Evolutionary conservation across 2,113 vertebrate genomes (phyloP).

Genomic region (Anolis carolinensis): DNA sequence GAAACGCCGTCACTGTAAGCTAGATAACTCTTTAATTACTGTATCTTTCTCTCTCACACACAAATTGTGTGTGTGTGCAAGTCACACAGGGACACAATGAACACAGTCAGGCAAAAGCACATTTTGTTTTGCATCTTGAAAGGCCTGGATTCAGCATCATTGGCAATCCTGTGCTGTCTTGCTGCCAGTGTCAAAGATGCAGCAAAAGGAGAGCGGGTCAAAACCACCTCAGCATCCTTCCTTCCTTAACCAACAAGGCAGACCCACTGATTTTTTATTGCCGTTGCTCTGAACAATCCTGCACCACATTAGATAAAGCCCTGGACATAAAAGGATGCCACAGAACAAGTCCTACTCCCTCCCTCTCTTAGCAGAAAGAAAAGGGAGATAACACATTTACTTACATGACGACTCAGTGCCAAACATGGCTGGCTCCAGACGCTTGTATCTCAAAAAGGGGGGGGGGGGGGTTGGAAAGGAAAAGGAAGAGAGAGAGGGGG

Average conservation of each 20-base stretch:
- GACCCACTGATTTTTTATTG: constrained; percentile 41
- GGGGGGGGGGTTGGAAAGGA: constrained; percentile 61
- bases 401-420: constrained; percentile 98
- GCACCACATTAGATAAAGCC: constrained; percentile 43
- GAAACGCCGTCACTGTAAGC: constrained; percentile 31
- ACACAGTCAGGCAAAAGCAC: constrained; percentile 30
- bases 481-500: constrained; percentile 63
- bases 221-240: constrained; percentile 48
- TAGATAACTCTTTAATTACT: constrained; percentile 13
- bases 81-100: not conserved
- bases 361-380: constrained; percentile 50
- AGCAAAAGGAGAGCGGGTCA: constrained; percentile 38
- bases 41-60: constrained; percentile 20
- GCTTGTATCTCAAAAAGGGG: constrained; percentile 81
- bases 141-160: constrained; percentile 60
- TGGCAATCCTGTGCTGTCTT: constrained; percentile 52
- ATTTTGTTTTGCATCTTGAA: constrained; percentile 31
- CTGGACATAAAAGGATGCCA: constrained; percentile 34
- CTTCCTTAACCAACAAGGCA: constrained; percentile 39
- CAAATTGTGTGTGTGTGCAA: too few relatives aligned
- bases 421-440: constrained; percentile 96
- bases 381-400: constrained; percentile 78
- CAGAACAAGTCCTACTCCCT: constrained; percentile 56
- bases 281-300: constrained; percentile 36
- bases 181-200: constrained; percentile 55